Evolutionary conservation across 1,140 invertebrate species (phyloP), one percentile per base, ranked within the genome.

Genomic region (Mycetomoellerius zeteki): DNA sequence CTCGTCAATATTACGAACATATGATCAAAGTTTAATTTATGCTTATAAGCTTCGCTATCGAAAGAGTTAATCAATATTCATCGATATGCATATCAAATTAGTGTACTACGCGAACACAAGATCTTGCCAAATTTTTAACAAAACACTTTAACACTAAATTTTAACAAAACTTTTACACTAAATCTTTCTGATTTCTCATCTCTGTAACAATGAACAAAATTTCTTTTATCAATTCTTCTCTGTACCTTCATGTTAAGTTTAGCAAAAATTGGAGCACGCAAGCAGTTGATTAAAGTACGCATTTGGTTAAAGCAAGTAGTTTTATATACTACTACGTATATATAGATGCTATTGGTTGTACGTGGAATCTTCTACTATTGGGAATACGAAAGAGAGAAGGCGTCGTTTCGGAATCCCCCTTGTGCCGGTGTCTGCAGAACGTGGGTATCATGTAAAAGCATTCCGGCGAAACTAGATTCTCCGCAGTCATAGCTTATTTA

Each of bases 391-490:
- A 73, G 24, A 16, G 54, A 12, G 37, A 60, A 58, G 37, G 72
- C 58, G 27, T 72, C 80, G 24, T 75, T 73, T 84, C 80, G 24
- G 37, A 73, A 72, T 72, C 69, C 24, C 80, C 47, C 56, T 77
- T 67, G 43, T 54, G 33, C 58, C 27, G 60, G 12, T 78, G 86
- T 71, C 75, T 33, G 75, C 69, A 43, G 54, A 65, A 89, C 69
- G 82, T 62, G 84, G 88, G 33, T 76, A 56, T 76, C 64, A 58
- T 67, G 52, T 86, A 76, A 88, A 89, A 80, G 81, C 56, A 72
- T 89, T 78, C 71, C 52, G 43, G 43, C 24, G 73, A 85, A 81
- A 86, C 37, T 24, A 47, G 65, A 47, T 71, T 65, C 58, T 81
- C 21, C 60, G 60, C 16, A 65, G 54, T 87, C 77, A 56, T 65